These are phyloP conservation scores for Paramormyrops hopkinsi DNA, from an alignment of 2,797 vertebrate genomes.

Conservation along the genomic window DNA sequence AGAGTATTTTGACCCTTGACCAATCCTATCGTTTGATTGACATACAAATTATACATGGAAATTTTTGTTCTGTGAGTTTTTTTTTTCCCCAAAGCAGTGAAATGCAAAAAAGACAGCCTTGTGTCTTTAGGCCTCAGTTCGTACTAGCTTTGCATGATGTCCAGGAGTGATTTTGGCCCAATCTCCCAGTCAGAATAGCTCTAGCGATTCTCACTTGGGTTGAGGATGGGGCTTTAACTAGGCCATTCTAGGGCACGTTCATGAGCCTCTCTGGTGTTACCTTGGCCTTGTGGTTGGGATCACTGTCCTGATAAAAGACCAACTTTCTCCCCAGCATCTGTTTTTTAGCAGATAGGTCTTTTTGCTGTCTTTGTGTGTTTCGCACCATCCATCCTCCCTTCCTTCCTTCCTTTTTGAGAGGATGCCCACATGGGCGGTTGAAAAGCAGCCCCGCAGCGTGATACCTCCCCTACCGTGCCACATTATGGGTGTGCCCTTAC, in stretches of 20 bases:
- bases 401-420: not conserved
- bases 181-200: not conserved
- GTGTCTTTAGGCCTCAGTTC: not conserved
- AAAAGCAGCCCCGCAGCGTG: not conserved
- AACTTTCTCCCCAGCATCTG: not conserved
- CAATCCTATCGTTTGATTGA: not conserved
- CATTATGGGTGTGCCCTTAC: not conserved
- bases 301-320: not conserved
- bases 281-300: not conserved
- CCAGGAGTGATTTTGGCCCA: not conserved
- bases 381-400: not conserved
- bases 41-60: not conserved
- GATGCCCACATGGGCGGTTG: not conserved
- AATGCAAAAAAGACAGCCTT: not conserved
- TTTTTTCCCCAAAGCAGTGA: not conserved
- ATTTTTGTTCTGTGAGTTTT: not conserved
- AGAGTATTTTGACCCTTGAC: not conserved
- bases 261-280: not conserved
- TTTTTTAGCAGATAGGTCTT: not conserved
- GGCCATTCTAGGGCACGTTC: not conserved
- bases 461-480: not conserved
- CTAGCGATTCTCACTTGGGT: not conserved
- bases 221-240: not conserved
- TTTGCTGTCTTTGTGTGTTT: not conserved
- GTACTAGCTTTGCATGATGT: not conserved